Evolutionary conservation across 2,888 invertebrate species (phyloP).

Genomic region (Pycnomerus fuliginosus): DNA sequence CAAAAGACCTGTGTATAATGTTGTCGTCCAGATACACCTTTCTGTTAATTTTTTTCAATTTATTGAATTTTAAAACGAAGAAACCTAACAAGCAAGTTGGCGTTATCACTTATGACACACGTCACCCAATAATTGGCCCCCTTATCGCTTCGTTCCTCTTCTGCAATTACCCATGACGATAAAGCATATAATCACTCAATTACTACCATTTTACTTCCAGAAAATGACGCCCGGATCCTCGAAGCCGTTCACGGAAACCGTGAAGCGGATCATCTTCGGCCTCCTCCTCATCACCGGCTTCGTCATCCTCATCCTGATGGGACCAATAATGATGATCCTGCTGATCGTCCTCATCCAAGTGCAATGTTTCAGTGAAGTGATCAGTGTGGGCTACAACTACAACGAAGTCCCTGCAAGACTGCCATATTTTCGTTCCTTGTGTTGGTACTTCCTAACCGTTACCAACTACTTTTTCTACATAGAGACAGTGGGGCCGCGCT

Average conservation of each 20-base stretch:
- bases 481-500: conserved; percentile 83
- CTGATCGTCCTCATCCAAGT: conserved; percentile 94
- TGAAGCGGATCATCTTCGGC: conserved; percentile 92
- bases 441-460: conserved; percentile 96
- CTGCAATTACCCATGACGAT: too few relatives aligned
- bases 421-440: conserved; percentile 71
- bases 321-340: conserved; percentile 89
- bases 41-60: too few relatives aligned
- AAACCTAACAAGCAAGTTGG: too few relatives aligned
- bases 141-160: too few relatives aligned
- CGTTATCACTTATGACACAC: too few relatives aligned
- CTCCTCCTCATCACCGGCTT: conserved; percentile 91
- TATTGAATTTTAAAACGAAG: too few relatives aligned
- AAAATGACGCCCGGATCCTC: conserved; percentile 7
- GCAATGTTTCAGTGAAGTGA: conserved; percentile 98
- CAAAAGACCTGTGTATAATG: too few relatives aligned
- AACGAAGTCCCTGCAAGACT: conserved; percentile 92
- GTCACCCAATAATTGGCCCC: too few relatives aligned
- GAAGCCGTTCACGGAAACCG: conserved; percentile 38
- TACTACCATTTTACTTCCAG: conserved; percentile 4
- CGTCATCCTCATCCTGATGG: conserved; percentile 86
- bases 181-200: background rate
- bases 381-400: conserved; percentile 95
- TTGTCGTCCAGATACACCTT: too few relatives aligned
- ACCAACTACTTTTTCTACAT: conserved; percentile 99